Conservation (phyloP, 2,113 vertebrate species). For the Physeter macrocephalus region DNA sequence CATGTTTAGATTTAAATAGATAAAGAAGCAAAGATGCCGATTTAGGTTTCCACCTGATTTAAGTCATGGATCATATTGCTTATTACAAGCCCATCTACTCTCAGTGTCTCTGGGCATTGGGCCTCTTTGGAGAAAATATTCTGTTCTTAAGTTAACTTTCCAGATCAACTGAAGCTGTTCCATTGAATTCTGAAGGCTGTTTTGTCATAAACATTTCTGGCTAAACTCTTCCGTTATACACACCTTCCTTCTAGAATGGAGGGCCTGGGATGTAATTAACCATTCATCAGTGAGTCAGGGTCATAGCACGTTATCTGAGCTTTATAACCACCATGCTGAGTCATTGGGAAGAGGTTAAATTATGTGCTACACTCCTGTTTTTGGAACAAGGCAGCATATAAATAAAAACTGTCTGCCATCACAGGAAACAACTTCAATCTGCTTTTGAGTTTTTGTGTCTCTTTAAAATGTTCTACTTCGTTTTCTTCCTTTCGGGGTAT, state of each 20-base stretch:
- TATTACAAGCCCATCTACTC: background rate
- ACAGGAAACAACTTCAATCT: background rate
- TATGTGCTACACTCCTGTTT: background rate
- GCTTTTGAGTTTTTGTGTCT: background rate
- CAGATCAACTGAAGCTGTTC: background rate
- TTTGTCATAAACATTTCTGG: background rate
- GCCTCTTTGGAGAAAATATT: background rate
- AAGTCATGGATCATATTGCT: background rate
- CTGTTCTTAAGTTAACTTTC: background rate
- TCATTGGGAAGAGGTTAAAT: background rate
- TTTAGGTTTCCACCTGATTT: background rate
- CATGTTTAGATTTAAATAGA: background rate
- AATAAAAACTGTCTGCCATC: slow-evolving; percentile 13
- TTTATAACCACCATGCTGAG: background rate
- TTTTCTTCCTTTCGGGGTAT: background rate
- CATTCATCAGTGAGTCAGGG: background rate
- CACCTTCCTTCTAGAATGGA: background rate
- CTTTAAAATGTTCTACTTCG: background rate
- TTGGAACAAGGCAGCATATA: background rate
- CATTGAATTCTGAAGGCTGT: background rate
- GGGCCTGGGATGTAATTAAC: background rate
- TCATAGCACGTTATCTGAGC: background rate
- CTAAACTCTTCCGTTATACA: background rate
- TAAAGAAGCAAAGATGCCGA: background rate
- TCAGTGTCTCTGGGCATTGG: background rate